Evolutionary conservation across 1,140 invertebrate species (phyloP).

Genomic region (Drosophila bipectinata): DNA sequence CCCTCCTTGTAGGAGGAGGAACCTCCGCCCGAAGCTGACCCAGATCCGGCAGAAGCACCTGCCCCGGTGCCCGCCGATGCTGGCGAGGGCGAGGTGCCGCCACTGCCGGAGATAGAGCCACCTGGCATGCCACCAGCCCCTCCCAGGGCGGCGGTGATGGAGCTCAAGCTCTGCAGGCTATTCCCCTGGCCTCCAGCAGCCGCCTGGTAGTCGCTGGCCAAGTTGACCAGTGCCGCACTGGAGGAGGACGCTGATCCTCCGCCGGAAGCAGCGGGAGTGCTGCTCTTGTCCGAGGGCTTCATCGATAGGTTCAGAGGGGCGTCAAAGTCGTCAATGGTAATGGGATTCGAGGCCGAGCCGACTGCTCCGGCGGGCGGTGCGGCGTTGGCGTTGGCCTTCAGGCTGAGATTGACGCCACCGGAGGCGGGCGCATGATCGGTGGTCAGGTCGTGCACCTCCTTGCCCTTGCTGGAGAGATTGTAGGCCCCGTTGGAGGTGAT

Average conservation of each 20-base stretch:
- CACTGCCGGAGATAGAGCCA: conserved; percentile 70
- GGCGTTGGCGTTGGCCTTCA: conserved; percentile 68
- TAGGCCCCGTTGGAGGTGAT: conserved; percentile 83
- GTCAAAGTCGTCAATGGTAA: conserved; percentile 87
- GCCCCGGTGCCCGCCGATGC: conserved; percentile 50
- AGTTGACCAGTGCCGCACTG: conserved; percentile 37
- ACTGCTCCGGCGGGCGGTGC: conserved; percentile 51
- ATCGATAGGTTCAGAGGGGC: conserved; percentile 92
- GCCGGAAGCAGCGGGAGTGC: conserved; percentile 1
- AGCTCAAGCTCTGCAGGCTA: conserved; percentile 83
- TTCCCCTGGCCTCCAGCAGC: conserved; percentile 28
- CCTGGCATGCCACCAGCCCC: conserved; percentile 68
- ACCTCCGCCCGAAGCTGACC: conserved; percentile 51
- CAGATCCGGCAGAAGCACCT: conserved; percentile 16
- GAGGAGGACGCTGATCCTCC: conserved; percentile 14
- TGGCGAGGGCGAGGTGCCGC: conserved; percentile 60
- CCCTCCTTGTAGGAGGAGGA: conserved; percentile 87
- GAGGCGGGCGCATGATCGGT: conserved; percentile 49
- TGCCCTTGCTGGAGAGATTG: conserved; percentile 80
- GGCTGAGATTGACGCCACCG: conserved; percentile 78
- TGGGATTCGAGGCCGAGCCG: conserved; percentile 83
- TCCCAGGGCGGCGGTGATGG: conserved; percentile 81
- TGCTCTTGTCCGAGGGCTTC: conserved; percentile 87
- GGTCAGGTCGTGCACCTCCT: conserved; percentile 75
- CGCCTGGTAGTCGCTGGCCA: conserved; percentile 57